Conservation (phyloP, 2,797 vertebrate species). For the Prunella strophiata region DNA sequence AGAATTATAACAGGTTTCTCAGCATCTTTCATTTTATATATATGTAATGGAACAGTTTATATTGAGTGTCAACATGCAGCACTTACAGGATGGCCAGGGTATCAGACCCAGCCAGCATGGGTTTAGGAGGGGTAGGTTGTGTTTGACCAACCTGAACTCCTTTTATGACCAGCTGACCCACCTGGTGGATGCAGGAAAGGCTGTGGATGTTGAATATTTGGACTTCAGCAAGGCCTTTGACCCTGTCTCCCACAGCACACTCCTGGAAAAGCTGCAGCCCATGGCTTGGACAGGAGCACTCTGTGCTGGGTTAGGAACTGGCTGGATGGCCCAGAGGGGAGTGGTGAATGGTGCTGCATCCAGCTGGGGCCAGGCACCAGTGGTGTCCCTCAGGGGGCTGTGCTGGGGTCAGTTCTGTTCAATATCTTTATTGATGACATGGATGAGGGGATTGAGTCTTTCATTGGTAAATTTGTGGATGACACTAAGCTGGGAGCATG, state of each 20-base stretch:
- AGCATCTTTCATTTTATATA: not conserved
- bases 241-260: not conserved
- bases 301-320: not conserved
- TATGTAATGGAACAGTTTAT: not conserved
- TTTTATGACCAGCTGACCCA: fast-evolving
- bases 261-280: not conserved
- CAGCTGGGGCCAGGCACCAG: not conserved
- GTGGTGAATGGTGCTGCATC: not conserved
- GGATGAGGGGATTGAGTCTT: not conserved
- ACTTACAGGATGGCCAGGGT: too few species aligned
- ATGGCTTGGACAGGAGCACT: not conserved
- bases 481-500: not conserved
- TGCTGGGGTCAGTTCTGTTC: not conserved
- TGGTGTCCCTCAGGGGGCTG: not conserved
- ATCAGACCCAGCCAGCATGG: not conserved
- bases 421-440: not conserved
- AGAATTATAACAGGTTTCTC: not conserved
- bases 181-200: not conserved
- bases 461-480: not conserved
- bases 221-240: not conserved
- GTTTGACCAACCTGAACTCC: not conserved
- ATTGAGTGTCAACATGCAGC: too few species aligned
- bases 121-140: not conserved
- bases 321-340: not conserved
- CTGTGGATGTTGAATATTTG: not conserved